phyloP scores from a whole-genome alignment of 1,140 invertebrate species.

The Drosophila funebris region DNA sequence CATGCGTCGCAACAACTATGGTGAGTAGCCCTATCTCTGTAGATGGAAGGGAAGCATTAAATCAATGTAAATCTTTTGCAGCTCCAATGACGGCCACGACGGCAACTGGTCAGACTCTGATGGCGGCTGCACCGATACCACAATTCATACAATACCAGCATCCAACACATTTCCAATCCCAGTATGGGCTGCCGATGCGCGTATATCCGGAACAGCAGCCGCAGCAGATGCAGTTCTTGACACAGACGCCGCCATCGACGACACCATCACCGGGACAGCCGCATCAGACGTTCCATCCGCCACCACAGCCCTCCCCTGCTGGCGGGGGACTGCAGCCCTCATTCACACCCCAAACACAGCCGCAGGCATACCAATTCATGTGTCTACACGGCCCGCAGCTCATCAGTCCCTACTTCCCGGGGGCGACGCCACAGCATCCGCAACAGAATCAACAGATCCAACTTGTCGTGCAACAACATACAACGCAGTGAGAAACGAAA shows the following conservation, averaged over 20 bases:
- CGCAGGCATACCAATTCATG: constrained; percentile 85
- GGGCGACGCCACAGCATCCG: constrained; percentile 72
- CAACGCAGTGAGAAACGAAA: constrained; percentile 64
- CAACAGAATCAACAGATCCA: constrained; percentile 75
- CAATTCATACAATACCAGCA: constrained; percentile 87
- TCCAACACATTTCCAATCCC: constrained; percentile 86
- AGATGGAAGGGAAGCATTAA: too few relatives aligned
- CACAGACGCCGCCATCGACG: constrained; percentile 86
- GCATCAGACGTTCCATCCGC: constrained; percentile 86
- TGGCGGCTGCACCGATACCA: constrained; percentile 89
- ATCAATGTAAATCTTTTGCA: constrained; percentile 83
- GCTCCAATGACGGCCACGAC: constrained; percentile 87
- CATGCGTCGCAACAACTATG: constrained; percentile 71
- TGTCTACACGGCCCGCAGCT: constrained; percentile 84
- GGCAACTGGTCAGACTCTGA: constrained; percentile 92
- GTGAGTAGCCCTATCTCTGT: too few relatives aligned
- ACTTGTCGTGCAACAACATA: constrained; percentile 79
- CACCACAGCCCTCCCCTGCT: constrained; percentile 86
- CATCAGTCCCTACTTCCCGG: constrained; percentile 71
- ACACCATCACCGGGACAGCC: constrained; percentile 87
- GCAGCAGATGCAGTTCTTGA: constrained; percentile 86
- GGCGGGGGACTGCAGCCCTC: constrained; percentile 83
- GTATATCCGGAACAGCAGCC: constrained; percentile 86
- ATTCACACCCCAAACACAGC: constrained; percentile 73
- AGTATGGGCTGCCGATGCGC: constrained; percentile 86